Evolutionary conservation across 2,797 vertebrate species (phyloP), one percentile per base, ranked within the genome.

Genomic region (Leptoclinus maculatus): DNA sequence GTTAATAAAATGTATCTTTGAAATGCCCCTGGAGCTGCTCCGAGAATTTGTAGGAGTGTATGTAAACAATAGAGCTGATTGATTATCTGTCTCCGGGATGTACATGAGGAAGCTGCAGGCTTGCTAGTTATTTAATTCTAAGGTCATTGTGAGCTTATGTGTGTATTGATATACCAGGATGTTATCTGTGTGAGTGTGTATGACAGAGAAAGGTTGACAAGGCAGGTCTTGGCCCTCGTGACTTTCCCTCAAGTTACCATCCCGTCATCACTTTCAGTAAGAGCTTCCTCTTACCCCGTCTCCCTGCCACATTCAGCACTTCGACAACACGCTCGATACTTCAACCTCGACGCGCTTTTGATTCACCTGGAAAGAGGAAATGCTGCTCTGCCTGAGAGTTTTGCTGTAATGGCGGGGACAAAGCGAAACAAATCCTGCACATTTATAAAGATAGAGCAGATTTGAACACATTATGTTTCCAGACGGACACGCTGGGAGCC

Each of bases 191-290:
- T 19, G 13, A 39, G 53, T 74, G 41, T 71, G 72, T 67, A 57
- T 60, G 63, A 45, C 64, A 43, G 58, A 68, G 65, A 78, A 80
- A 87, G 80, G 84, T 88, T 83, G 88, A 86, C 79, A 84, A 86
- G 78, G 80, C 80, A 87, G 89, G 78, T 89, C 83, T 74, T n/a
- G 47, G 85, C 76, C 83, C 89, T 82, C 41, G 82, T 90, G 87
- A 91, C 87, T 88, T 83, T 67, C 80, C 90, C 90, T 94, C 91
- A 87, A 27, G 69, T 94, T 94, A 89, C 94, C 81, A 74, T 90
- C 84, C 74, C 70, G 80, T 94, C 94, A 93, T 94, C 91, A 90
- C 82, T 91, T 94, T 89, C 83, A 80, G 66, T 58, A 45, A 85
- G 77, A 79, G 87, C 89, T 89, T 92, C 88, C 89, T 90, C 86